Evolutionary conservation across 2,888 invertebrate species (phyloP).

Genomic region (Spisula solida): DNA sequence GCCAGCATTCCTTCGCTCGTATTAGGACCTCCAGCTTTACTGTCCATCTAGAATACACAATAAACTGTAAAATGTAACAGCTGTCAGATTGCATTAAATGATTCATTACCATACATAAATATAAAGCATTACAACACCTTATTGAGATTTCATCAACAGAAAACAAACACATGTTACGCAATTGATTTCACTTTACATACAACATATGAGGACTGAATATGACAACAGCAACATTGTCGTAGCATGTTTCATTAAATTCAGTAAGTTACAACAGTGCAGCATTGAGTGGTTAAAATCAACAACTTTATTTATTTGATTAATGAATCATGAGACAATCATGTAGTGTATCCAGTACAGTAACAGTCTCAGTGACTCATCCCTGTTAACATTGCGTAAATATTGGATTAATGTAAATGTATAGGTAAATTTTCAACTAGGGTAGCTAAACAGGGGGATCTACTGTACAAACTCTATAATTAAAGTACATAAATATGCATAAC

Average conservation of each 20-base stretch:
- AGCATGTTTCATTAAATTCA: too few species aligned
- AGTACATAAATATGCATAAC: too few species aligned
- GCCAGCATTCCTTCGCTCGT: constrained; percentile 98
- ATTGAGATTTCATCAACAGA: background rate
- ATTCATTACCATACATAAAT: background rate
- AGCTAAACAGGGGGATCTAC: too few species aligned
- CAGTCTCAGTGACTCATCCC: too few species aligned
- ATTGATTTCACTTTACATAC: background rate
- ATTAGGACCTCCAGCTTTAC: constrained; percentile 89
- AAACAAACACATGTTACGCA: constrained; percentile 9
- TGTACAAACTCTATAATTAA: too few species aligned
- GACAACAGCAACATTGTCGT: too few species aligned
- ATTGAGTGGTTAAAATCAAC: too few species aligned
- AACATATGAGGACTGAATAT: too few species aligned
- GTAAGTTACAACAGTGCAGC: too few species aligned
- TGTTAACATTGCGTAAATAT: too few species aligned
- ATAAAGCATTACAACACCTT: background rate
- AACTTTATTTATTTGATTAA: background rate
- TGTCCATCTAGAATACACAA: constrained; percentile 72
- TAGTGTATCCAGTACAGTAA: background rate
- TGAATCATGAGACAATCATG: background rate
- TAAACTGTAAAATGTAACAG: background rate
- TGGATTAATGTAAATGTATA: too few species aligned
- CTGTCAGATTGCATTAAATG: background rate
- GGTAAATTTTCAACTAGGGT: too few species aligned